Conservation (phyloP, 1,140 invertebrate genomes). For the Drosophila eugracilis region DNA sequence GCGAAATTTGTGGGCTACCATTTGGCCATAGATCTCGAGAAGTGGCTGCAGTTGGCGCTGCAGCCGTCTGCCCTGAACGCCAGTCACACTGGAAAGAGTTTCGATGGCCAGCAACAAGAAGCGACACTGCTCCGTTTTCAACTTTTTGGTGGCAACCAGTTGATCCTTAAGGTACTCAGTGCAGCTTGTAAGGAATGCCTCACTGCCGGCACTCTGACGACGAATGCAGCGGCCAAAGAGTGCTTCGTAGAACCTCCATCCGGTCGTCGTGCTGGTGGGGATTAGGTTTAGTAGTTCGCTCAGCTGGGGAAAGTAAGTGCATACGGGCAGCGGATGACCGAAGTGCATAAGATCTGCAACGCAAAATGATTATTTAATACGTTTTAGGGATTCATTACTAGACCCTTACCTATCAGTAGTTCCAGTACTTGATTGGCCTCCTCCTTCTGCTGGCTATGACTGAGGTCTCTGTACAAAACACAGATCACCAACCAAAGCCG, state of each 20-base stretch:
- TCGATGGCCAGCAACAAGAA: slow-evolving; percentile 71
- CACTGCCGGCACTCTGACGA: slow-evolving; percentile 37
- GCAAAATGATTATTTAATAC: not conserved
- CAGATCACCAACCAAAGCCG: slow-evolving; percentile 62
- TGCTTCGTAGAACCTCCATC: slow-evolving; percentile 62
- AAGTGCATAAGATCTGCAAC: slow-evolving; percentile 65
- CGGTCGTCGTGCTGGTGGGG: not conserved
- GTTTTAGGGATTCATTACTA: not conserved
- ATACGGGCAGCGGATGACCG: slow-evolving; percentile 57
- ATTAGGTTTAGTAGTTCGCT: slow-evolving; percentile 39
- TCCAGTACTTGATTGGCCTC: slow-evolving; percentile 35
- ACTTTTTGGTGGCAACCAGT: slow-evolving; percentile 8
- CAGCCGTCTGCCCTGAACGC: slow-evolving; percentile 48
- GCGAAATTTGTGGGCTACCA: slow-evolving; percentile 61
- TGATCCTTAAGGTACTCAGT: slow-evolving; percentile 28
- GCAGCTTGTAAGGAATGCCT: slow-evolving; percentile 50
- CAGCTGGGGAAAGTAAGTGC: slow-evolving; percentile 36
- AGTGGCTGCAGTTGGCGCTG: slow-evolving; percentile 64
- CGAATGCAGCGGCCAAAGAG: slow-evolving; percentile 62
- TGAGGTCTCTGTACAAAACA: slow-evolving; percentile 38
- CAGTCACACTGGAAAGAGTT: slow-evolving; percentile 48
- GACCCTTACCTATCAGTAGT: slow-evolving; percentile 41
- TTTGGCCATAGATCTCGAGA: slow-evolving; percentile 62
- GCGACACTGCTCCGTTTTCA: slow-evolving; percentile 27
- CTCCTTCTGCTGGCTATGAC: slow-evolving; percentile 11